phyloP scores from a whole-genome alignment of 2,113 vertebrate species.

The Oryzias melastigma region DNA sequence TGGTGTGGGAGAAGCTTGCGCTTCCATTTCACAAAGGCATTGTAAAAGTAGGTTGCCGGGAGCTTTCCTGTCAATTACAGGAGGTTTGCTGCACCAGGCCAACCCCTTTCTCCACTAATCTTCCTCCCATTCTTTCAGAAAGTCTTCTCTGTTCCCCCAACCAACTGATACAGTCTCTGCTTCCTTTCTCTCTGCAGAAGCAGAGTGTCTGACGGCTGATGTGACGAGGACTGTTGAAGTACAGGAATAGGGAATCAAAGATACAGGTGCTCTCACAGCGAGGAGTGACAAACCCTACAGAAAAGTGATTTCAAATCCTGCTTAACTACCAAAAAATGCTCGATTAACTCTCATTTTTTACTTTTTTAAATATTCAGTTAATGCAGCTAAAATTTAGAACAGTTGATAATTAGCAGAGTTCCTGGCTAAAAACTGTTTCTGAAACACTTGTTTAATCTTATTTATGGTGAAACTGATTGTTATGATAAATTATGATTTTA shows the following conservation, averaged over 20 bases:
- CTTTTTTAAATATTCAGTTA: too few species aligned
- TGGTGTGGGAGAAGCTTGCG: constrained; percentile 20
- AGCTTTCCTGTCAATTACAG: constrained; percentile 48
- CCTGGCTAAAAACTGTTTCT: too few species aligned
- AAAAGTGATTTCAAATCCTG: too few species aligned
- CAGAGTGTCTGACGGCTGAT: constrained; percentile 5
- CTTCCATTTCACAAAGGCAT: constrained; percentile 49
- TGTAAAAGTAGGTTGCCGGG: constrained; percentile 31
- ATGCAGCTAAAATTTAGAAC: too few species aligned
- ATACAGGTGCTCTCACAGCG: too few species aligned
- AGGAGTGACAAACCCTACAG: too few species aligned
- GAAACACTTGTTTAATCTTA: too few species aligned
- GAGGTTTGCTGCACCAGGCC: constrained; percentile 4
- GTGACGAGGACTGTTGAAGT: not conserved
- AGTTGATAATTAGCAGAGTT: too few species aligned
- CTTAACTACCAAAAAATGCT: too few species aligned
- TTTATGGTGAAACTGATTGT: too few species aligned
- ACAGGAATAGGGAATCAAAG: not conserved
- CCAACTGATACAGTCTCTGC: not conserved
- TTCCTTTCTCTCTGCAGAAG: not conserved
- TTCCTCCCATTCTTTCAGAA: not conserved
- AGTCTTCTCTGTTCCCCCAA: not conserved
- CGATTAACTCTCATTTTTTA: too few species aligned
- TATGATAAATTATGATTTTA: too few species aligned
- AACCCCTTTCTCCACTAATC: not conserved